phyloP scores from a whole-genome alignment of 2,113 vertebrate species.

The Nipponia nippon region DNA sequence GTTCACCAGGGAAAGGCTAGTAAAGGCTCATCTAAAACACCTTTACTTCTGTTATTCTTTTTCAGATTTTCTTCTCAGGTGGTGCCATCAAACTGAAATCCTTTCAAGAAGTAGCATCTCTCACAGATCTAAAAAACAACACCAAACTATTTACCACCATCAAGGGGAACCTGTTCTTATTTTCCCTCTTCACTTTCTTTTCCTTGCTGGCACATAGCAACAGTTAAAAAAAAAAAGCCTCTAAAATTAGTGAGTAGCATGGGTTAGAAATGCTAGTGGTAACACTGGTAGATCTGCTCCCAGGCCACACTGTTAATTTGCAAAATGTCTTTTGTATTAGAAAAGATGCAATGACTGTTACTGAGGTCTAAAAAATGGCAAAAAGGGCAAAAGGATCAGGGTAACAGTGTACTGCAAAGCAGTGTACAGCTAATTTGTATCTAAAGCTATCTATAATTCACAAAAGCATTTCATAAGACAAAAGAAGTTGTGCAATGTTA shows the following conservation, averaged over 20 bases:
- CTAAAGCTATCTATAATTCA: background rate
- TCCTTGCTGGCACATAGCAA: background rate
- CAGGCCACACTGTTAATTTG: background rate
- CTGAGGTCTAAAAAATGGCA: background rate
- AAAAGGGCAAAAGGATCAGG: background rate
- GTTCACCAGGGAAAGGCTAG: background rate
- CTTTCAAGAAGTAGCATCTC: background rate
- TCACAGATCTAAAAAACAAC: background rate
- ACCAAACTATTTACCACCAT: background rate
- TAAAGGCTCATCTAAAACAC: background rate
- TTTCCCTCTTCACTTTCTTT: background rate
- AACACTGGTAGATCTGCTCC: background rate
- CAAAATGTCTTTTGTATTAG: background rate
- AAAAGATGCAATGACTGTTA: background rate
- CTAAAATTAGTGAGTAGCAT: background rate
- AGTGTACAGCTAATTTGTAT: background rate
- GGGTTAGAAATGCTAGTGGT: background rate
- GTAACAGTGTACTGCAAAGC: background rate
- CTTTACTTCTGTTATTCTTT: background rate
- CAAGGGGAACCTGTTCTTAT: background rate
- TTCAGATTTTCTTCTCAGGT: background rate
- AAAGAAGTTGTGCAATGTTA: background rate
- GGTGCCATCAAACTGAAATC: background rate
- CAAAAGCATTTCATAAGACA: background rate
- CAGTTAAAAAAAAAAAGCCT: fast-evolving